A percentile compares a stretch with the other conserved stretches of the same genome.
Conservation (phyloP, 2,888 invertebrate species). For the Scaptomyza tumidula region DNA sequence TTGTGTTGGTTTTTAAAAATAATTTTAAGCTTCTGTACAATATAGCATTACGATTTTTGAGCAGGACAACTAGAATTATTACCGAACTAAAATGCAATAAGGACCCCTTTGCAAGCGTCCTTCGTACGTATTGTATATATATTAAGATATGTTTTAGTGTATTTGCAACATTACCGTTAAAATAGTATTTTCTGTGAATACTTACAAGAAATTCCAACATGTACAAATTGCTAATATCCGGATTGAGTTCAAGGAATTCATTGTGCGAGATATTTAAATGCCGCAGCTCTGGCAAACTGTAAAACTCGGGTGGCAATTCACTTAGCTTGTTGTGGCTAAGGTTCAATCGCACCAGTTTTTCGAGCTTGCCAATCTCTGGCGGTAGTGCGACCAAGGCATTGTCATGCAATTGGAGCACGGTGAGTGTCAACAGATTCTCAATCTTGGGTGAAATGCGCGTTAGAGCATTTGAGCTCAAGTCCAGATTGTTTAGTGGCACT, state of each 20-base stretch:
- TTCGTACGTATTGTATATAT: background rate
- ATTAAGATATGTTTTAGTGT: background rate
- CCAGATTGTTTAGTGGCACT: conserved; percentile 90
- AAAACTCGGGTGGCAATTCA: conserved; percentile 88
- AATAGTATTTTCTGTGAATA: background rate
- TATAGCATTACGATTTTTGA: background rate
- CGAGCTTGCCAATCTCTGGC: conserved; percentile 89
- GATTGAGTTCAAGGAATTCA: conserved; percentile 87
- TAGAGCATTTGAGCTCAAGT: conserved; percentile 91
- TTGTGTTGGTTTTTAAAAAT: background rate
- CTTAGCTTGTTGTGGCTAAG: conserved; percentile 89
- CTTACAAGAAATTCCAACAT: conserved; percentile 91
- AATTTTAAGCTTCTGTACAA: background rate
- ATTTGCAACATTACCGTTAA: conserved; percentile 41
- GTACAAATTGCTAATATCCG: conserved; percentile 91
- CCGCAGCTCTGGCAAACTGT: conserved; percentile 88
- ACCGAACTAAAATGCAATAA: conserved; percentile 6
- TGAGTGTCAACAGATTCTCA: conserved; percentile 88
- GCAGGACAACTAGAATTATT: background rate
- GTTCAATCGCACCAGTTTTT: conserved; percentile 88
- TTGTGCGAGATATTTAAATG: conserved; percentile 91
- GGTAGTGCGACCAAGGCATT: conserved; percentile 91
- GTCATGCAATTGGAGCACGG: conserved; percentile 92
- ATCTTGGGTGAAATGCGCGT: conserved; percentile 88
- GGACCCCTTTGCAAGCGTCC: conserved; percentile 4